These are phyloP conservation scores for Acanthopleura granulata DNA, from an alignment of 2,888 invertebrate genomes.

Conservation along the genomic window DNA sequence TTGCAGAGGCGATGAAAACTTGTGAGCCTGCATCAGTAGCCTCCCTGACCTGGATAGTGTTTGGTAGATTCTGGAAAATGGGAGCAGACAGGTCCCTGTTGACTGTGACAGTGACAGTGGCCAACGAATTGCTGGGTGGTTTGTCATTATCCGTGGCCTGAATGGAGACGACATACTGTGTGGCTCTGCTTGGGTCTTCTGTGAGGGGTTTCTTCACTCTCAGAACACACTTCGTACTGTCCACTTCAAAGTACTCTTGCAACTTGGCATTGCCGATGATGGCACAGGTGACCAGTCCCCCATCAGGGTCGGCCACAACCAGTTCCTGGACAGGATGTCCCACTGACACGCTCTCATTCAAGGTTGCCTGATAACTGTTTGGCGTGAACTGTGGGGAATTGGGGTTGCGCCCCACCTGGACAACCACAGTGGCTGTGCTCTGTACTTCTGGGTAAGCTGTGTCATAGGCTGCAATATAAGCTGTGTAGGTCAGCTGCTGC, in stretches of 20 bases:
- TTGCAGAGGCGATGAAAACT: conserved; percentile 26
- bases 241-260: conserved; percentile 50
- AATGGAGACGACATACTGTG: conserved; percentile 44
- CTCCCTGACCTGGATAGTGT: conserved; percentile 15
- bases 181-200: conserved; percentile 43
- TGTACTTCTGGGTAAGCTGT: conserved; percentile 40
- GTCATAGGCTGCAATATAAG: conserved; percentile 55
- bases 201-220: conserved; percentile 44
- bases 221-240: conserved; percentile 48
- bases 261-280: conserved; percentile 46
- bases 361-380: conserved; percentile 45
- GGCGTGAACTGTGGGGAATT: conserved; percentile 59
- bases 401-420: conserved; percentile 54
- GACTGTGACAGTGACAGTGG: conserved; percentile 49
- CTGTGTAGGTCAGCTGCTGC: conserved; percentile 43
- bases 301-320: conserved; percentile 57
- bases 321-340: conserved; percentile 48
- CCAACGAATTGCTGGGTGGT: conserved; percentile 38
- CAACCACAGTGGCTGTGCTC: conserved; percentile 45
- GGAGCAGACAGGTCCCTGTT: conserved; percentile 47
- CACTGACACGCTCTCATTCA: conserved; percentile 45
- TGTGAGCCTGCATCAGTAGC: conserved; percentile 24
- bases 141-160: conserved; percentile 49
- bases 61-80: conserved; percentile 46
- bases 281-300: conserved; percentile 48